Evolutionary conservation across 2,888 invertebrate genomes (phyloP), one percentile per base, ranked within the genome.

Genomic region (Dorcus parallelipipedus): DNA sequence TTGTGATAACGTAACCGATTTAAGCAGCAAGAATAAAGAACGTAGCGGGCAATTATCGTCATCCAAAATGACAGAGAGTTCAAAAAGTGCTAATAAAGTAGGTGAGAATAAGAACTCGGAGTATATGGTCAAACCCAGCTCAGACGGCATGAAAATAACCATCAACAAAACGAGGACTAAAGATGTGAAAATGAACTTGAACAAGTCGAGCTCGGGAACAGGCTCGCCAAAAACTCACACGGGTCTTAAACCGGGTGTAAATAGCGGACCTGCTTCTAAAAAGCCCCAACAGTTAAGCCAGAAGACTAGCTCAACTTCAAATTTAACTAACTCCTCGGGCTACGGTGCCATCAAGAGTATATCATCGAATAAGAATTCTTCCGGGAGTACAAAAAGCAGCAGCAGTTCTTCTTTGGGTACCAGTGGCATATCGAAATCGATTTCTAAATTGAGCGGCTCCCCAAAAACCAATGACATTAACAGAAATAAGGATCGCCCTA

Each of bases 141-240:
- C 88, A 10, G 93, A 93, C 68, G 93, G 93, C 3, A 91, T 95
- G 80, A 95, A 95, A 76, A 85, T 95, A 54, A 95, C 93, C 2
- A 93, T 95, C 26, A 95, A 94, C 71, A 95, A 95, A 80, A 93
- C 94, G 0, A 83, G 89, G 69, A 85, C 86, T 20, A 89, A 90
- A 72, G 90, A 90, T 57, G 57, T 59, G 9, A 55, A 54, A 55
- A 42, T 38, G 17, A 84, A 84, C 0, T 85, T 85, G 17, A 76
- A 77, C 41, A 79, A 79, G 54, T 17, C 58, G 5, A 81, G 80
- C 81, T 54, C 79, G 9, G 80, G 81, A 41, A 83, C 86, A 58
- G 86, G 87, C n/a, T 88, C 88, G 0, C 88, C 87, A 0, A 90
- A 91, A 76, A 88, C 88, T 3, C 91, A 91, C 72, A 91, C 93